Conservation (phyloP, 2,113 vertebrate genomes). For the pig (Sus scrofa) region T2T-Sscrofa CM001155.3:6013001-6013500, state of each 20-base stretch:
- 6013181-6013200: fast-evolving
- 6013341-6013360: not conserved
- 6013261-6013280: not conserved
- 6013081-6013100: not conserved
- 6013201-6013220: not conserved
- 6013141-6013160: not conserved
- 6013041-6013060: not conserved
- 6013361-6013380: slow-evolving; percentile 18
- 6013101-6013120: not conserved
- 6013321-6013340: not conserved
- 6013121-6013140: not conserved
- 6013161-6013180: not conserved
- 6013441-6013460: not conserved
- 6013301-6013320: not conserved
- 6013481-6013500: not conserved
- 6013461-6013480: not conserved
- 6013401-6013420: not conserved
- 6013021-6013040: not conserved
- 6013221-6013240: not conserved
- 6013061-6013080: not conserved
- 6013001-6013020: not conserved
- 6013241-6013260: not conserved
- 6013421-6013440: slow-evolving; percentile 8
- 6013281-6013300: not conserved
- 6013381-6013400: slow-evolving; percentile 52